Evolutionary conservation across 2,888 invertebrate genomes (phyloP).

Genomic region (Plebejus anna): DNA sequence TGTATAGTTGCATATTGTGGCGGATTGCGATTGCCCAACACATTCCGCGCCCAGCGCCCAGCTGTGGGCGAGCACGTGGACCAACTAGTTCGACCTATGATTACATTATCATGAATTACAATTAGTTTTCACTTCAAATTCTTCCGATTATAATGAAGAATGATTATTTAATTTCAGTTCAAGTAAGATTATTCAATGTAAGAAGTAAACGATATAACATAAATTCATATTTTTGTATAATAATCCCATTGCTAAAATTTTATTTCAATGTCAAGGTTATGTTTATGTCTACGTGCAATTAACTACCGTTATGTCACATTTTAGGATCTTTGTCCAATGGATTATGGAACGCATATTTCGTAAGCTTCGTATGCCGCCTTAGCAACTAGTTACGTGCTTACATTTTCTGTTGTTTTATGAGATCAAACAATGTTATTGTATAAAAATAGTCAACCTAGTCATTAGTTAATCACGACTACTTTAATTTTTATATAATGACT

Average conservation of each 20-base stretch:
- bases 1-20: constrained; percentile 15
- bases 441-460: neutral
- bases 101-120: constrained; percentile 24
- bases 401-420: neutral
- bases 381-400: neutral
- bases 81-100: constrained; percentile 13
- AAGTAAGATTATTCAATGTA: neutral
- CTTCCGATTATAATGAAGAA: neutral
- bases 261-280: constrained; percentile 4
- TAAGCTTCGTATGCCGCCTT: neutral
- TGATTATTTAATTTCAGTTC: neutral
- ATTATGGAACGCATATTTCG: neutral
- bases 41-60: constrained; percentile 3
- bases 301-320: neutral
- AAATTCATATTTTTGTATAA: neutral
- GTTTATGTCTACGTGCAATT: neutral
- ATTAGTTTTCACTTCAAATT: constrained; percentile 16
- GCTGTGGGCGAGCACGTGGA: constrained; percentile 24
- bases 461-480: neutral
- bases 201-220: neutral
- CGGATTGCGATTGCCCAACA: constrained; percentile 3
- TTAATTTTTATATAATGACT: neutral
- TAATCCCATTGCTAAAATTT: neutral
- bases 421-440: neutral
- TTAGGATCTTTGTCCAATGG: neutral